Evolutionary conservation across 2,113 vertebrate genomes (phyloP).

Genomic region (Theropithecus gelada): DNA sequence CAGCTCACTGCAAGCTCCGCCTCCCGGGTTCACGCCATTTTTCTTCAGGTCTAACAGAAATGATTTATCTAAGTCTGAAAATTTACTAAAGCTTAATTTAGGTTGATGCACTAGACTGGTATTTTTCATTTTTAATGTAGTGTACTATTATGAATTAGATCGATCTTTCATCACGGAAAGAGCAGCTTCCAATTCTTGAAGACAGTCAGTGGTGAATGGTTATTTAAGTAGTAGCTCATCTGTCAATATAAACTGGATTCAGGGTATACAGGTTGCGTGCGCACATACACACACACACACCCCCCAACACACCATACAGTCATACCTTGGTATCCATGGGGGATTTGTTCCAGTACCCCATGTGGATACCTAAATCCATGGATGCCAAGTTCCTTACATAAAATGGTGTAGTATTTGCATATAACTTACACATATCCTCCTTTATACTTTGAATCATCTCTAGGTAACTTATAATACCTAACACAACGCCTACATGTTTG

Average conservation of each 20-base stretch:
- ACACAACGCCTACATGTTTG: neutral
- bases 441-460: neutral
- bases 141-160: conserved; percentile 66
- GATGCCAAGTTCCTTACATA: neutral
- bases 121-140: conserved; percentile 72
- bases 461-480: neutral
- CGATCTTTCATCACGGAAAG: conserved; percentile 53
- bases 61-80: conserved; percentile 66
- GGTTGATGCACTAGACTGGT: conserved; percentile 48
- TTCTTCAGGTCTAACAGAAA: conserved; percentile 53
- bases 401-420: neutral
- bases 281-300: neutral
- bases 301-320: neutral
- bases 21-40: too few species aligned
- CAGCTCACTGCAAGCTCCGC: too few species aligned
- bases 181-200: conserved; percentile 55
- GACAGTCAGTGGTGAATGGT: conserved; percentile 42
- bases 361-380: neutral
- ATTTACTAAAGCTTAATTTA: conserved; percentile 75
- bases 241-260: conserved; percentile 39
- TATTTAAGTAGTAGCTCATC: conserved; percentile 49
- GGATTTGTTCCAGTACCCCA: neutral
- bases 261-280: neutral
- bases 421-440: neutral
- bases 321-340: neutral